A percentile compares a stretch with the other conserved stretches of the same genome.
phyloP scores from a whole-genome alignment of 2,113 vertebrate genomes.

The Plotosus lineatus region DNA sequence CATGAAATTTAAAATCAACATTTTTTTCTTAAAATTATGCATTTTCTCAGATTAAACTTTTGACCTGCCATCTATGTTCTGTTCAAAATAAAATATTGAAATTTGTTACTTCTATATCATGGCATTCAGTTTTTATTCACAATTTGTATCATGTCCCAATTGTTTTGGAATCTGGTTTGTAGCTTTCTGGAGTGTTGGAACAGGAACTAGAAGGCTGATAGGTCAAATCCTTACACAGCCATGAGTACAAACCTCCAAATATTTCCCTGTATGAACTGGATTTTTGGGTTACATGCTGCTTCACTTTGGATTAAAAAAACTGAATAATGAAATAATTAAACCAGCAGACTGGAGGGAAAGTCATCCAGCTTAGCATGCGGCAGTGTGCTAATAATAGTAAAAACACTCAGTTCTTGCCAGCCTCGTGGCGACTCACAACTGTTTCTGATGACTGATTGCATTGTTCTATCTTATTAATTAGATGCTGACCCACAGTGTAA shows the following conservation, averaged over 20 bases:
- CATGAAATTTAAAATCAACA: too few species aligned
- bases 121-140: too few species aligned
- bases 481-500: conserved; percentile 50
- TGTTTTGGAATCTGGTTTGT: too few species aligned
- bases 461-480: conserved; percentile 54
- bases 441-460: conserved; percentile 50
- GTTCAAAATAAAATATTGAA: too few species aligned
- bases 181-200: neutral
- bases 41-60: too few species aligned
- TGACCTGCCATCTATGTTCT: too few species aligned
- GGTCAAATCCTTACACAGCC: conserved; percentile 11
- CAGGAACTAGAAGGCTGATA: neutral
- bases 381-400: conserved; percentile 17
- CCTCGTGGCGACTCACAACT: conserved; percentile 3
- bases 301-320: neutral
- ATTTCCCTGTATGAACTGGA: neutral
- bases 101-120: too few species aligned
- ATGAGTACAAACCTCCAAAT: neutral
- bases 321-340: neutral
- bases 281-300: neutral
- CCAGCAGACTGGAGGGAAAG: neutral
- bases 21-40: too few species aligned
- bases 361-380: neutral
- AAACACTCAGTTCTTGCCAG: conserved; percentile 10
- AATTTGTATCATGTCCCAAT: too few species aligned